Evolutionary conservation across 2,113 vertebrate species (phyloP).

Genomic region (Leptosomus discolor): DNA sequence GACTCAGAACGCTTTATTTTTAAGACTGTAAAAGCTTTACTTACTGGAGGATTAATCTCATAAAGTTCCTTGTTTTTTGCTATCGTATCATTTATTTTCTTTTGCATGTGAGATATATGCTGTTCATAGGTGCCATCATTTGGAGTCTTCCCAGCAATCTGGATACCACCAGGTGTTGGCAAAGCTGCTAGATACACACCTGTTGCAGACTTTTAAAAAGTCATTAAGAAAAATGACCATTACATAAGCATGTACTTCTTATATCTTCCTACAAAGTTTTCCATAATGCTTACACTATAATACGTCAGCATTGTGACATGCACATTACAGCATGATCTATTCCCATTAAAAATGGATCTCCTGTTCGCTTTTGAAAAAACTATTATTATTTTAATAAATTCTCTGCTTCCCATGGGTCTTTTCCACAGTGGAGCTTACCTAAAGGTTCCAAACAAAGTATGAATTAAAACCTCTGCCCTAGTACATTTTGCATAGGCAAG

Average conservation of each 20-base stretch:
- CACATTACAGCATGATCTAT: neutral
- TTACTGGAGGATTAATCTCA: slow-evolving; percentile 92
- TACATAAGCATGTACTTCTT: neutral
- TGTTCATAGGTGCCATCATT: slow-evolving; percentile 91
- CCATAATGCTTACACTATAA: neutral
- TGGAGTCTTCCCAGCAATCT: slow-evolving; percentile 93
- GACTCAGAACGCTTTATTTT: neutral
- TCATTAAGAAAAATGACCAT: neutral
- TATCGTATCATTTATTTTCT: slow-evolving; percentile 95
- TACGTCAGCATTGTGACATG: neutral
- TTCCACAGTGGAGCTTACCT: neutral
- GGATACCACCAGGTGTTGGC: slow-evolving; percentile 92
- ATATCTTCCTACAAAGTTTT: neutral
- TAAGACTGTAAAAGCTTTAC: slow-evolving; percentile 29
- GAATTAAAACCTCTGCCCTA: neutral
- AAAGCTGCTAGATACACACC: slow-evolving; percentile 92
- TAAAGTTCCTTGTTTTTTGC: slow-evolving; percentile 93
- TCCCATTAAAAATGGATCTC: neutral
- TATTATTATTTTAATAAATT: neutral
- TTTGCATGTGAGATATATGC: slow-evolving; percentile 92
- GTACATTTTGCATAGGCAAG: neutral
- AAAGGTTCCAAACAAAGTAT: neutral
- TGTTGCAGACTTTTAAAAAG: slow-evolving; percentile 87
- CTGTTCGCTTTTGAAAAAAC: neutral
- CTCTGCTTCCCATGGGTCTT: neutral